These are phyloP conservation scores for Solea solea DNA, from an alignment of 2,113 vertebrate species.

Conservation along the genomic window DNA sequence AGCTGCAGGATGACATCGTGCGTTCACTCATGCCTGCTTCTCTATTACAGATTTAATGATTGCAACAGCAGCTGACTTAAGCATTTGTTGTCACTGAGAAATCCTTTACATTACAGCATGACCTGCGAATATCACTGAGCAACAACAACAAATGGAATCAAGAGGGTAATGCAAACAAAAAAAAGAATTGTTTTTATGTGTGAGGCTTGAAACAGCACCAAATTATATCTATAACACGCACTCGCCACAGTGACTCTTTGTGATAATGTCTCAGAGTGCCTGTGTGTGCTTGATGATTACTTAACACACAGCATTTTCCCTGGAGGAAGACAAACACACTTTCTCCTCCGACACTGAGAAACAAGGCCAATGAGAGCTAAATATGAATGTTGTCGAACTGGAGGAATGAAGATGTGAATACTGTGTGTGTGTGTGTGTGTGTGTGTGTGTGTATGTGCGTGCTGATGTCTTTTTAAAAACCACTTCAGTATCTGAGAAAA, in stretches of 20 bases:
- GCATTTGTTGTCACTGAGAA: constrained; percentile 27
- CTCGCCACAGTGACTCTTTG: background rate
- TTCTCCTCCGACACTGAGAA: constrained; percentile 3
- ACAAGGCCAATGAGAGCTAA: constrained; percentile 11
- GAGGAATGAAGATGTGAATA: constrained; percentile 1
- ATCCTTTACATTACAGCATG: constrained; percentile 28
- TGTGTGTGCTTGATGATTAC: constrained; percentile 29
- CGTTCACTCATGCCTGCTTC: constrained; percentile 44
- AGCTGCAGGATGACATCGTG: constrained; percentile 47
- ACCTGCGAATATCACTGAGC: constrained; percentile 29
- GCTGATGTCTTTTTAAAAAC: no score
- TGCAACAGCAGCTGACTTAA: constrained; percentile 49
- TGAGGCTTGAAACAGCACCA: background rate
- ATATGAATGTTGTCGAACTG: background rate
- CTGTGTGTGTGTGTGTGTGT: background rate
- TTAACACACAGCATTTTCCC: constrained; percentile 14
- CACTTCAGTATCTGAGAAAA: no score
- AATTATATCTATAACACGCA: constrained; percentile 21
- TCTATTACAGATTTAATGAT: constrained; percentile 49
- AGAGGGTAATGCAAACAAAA: constrained; percentile 22
- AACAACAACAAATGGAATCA: constrained; percentile 6
- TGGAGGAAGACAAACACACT: constrained; percentile 3
- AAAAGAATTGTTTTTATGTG: constrained; percentile 9
- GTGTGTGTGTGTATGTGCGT: background rate
- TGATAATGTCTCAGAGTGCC: constrained; percentile 18